Percentiles rank a stretch among this genome's conserved stretches.
phyloP scores from a whole-genome alignment of 2,797 vertebrate species.

The Propithecus perrieri region DNA sequence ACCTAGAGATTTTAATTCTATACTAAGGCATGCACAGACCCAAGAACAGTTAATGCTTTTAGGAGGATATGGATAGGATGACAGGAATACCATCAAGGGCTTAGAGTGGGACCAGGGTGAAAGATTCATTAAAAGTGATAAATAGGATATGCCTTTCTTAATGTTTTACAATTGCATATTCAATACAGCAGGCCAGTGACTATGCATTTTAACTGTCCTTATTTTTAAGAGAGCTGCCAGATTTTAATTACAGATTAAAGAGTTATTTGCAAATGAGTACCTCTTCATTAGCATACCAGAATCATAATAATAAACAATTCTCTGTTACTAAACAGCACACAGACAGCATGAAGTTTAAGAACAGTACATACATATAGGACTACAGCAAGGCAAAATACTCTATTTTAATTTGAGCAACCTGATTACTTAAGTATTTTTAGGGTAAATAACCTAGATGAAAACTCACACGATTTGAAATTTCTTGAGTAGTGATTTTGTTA shows the following conservation, averaged over 20 bases:
- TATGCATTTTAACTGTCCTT: slow-evolving; percentile 75
- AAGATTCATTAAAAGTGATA: slow-evolving; percentile 85
- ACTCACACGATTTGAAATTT: not conserved
- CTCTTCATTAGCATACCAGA: slow-evolving; percentile 76
- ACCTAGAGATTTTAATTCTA: slow-evolving; percentile 75
- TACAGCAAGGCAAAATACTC: not conserved
- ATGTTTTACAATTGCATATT: slow-evolving; percentile 73
- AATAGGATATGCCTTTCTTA: slow-evolving; percentile 77
- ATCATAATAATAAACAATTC: slow-evolving; percentile 68
- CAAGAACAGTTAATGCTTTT: slow-evolving; percentile 84
- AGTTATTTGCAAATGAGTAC: slow-evolving; percentile 77
- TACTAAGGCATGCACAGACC: slow-evolving; percentile 62
- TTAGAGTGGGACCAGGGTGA: slow-evolving; percentile 77
- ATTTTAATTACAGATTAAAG: slow-evolving; percentile 79
- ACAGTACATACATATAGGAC: not conserved
- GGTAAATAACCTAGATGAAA: not conserved
- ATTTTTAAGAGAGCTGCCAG: slow-evolving; percentile 75
- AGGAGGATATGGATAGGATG: slow-evolving; percentile 84
- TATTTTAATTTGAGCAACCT: not conserved
- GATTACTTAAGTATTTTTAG: not conserved
- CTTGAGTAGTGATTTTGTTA: not conserved
- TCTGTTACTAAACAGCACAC: slow-evolving; percentile 46
- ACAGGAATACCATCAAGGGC: slow-evolving; percentile 83
- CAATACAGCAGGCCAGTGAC: slow-evolving; percentile 64
- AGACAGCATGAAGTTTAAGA: slow-evolving; percentile 41